These are phyloP conservation scores for Cettia cetti DNA, from an alignment of 2,113 vertebrate species.

Conservation along the genomic window DNA sequence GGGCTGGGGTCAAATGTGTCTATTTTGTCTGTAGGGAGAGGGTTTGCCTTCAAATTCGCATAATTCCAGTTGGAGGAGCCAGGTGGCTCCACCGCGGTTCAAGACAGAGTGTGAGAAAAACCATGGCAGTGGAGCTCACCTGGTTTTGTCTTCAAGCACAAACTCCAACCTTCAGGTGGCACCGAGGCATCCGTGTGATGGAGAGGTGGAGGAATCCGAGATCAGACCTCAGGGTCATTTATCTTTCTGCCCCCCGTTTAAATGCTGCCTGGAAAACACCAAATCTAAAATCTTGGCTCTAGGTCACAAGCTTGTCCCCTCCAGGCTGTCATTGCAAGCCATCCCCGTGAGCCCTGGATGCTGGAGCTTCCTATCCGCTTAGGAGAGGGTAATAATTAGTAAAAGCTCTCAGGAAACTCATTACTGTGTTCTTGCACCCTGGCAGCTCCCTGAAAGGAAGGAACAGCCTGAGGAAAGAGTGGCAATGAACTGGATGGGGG, in stretches of 20 bases:
- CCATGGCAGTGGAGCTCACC: rapidly evolving
- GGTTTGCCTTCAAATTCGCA: not conserved
- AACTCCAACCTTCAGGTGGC: not conserved
- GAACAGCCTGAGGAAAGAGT: not conserved
- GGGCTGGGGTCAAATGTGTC: not conserved
- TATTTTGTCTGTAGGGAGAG: rapidly evolving
- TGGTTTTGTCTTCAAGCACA: not conserved
- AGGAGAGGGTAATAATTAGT: not conserved
- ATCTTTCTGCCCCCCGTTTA: not conserved
- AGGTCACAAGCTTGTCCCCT: not conserved
- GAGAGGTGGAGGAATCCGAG: rapidly evolving
- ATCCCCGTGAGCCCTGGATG: rapidly evolving
- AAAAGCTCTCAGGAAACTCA: not conserved
- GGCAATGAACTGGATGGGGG: not conserved
- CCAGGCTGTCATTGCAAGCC: not conserved
- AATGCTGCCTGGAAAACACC: not conserved
- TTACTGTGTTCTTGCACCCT: not conserved
- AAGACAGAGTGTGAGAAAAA: not conserved
- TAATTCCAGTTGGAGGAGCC: not conserved
- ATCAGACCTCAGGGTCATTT: not conserved
- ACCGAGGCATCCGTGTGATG: rapidly evolving
- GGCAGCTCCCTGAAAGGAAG: not conserved
- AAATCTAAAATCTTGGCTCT: not conserved
- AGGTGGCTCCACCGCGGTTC: rapidly evolving
- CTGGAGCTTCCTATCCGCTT: not conserved